Evolutionary conservation across 2,113 vertebrate species (phyloP), one percentile per base, ranked within the genome.

Genomic region (Gambusia holbrooki): DNA sequence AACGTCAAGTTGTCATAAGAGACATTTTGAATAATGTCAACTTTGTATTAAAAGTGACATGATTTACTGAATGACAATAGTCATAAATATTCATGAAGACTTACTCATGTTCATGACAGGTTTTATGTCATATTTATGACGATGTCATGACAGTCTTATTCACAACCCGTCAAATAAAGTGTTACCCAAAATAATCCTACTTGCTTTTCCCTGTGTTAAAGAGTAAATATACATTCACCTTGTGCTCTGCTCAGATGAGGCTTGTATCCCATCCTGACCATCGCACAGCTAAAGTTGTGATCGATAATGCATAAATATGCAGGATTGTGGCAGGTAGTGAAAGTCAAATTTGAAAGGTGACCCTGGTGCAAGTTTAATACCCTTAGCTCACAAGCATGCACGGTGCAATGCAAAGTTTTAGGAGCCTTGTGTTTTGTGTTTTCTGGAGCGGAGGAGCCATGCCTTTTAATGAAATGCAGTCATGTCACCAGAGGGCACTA

Each of bases 401-500:
- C 76, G 64, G 70, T 51, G 70, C 33, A 35, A 45, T 3, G 40
- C 58, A 54, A 11, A 63, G 64, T 81, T 66, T 80, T 54, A 64
- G 77, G 62, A 65, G 63, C 45, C 83, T 82, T 76, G 29, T 77
- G 40, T 83, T 84, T 81, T 77, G 66, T 80, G 64, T 80, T 76
- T 87, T 81, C 51, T 6, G 64, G 73, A 86, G 77, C 85, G 76
- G 68, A 71, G 76, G 73, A 71, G 67, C 66, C 37, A 65, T 86
- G 89, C 88, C 88, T 91, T 86, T 91, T 84, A 85, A 87, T 91
- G 85, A 79, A 87, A 80, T 80, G 67, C 84, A 87, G 72, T 92
- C 79, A 84, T 88, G 90, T 92, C 93, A 94, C 92, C 90, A 91
- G 91, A 92, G 92, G 93, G 94, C 92, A 92, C 92, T 87, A 84